Percentiles rank a stretch among this genome's conserved stretches.
Conservation (phyloP, 92 coral and sea anemone species). For the Phenganax marumi region DNA sequence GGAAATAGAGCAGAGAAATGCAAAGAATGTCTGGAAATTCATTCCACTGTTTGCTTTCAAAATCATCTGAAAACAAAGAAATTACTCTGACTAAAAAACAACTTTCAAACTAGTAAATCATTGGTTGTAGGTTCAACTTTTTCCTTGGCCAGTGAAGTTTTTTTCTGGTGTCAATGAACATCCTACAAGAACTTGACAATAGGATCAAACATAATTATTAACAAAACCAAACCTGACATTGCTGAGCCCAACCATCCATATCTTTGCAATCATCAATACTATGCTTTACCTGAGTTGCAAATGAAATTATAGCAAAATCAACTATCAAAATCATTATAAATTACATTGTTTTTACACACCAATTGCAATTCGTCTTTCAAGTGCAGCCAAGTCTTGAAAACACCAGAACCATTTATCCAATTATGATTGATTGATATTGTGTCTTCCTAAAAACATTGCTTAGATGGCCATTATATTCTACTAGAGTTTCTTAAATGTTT, state of each 20-base stretch:
- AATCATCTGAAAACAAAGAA: slow-evolving; percentile 59
- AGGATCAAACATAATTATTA: background rate
- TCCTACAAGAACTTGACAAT: slow-evolving; percentile 2
- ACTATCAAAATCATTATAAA: no score
- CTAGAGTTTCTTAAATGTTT: no score
- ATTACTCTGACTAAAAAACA: background rate
- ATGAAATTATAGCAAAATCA: background rate
- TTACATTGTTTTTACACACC: slow-evolving; percentile 44
- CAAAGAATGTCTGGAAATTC: slow-evolving; percentile 68
- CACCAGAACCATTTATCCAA: slow-evolving; percentile 94
- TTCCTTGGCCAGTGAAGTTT: no score
- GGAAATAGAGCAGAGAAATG: slow-evolving; percentile 65
- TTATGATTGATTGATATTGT: slow-evolving; percentile 96
- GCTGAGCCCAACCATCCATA: slow-evolving; percentile 85
- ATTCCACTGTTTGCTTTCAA: slow-evolving; percentile 86
- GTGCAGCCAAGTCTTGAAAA: slow-evolving; percentile 73
- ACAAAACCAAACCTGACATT: slow-evolving; percentile 70
- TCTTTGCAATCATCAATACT: slow-evolving; percentile 86
- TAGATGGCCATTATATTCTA: background rate
- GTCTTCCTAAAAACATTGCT: slow-evolving; percentile 66
- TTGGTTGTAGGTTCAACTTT: background rate
- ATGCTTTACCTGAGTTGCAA: slow-evolving; percentile 60
- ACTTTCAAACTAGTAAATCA: background rate
- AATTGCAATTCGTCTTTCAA: slow-evolving; percentile 64
- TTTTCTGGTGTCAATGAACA: no score